Base-by-base conservation (phyloP, 1,140 invertebrate genomes). In the Caenorhabditis briggsae region DNA sequence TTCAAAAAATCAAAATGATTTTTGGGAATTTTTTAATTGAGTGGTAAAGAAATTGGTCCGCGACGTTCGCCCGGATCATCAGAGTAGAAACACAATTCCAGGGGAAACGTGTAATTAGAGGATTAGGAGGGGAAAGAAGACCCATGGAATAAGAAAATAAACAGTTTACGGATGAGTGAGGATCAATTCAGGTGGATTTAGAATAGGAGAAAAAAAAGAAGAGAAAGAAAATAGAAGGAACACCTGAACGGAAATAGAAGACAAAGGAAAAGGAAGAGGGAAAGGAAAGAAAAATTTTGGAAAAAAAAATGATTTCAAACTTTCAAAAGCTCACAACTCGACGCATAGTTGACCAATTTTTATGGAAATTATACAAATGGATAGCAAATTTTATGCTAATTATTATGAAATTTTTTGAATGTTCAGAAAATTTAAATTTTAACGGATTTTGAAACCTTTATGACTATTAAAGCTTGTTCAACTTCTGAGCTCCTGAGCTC, bases 21-120 rank as follows among this genome's bases (percentile, higher is more conserved):
- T 3, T 3, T 3, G 3, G 33, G 33, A 33, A 33, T 33, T 33
- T 33, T 33, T 33, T 33, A 33, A 33, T 33, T 33, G 33, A 33
- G 3, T 33, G 33, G 33, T 33, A 33, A 2, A 33, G 33, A 33
- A 33, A 33, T 33, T 33, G 33, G 33, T 33, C 33, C 1, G 33
- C 1, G 14, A 18, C n/a, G 16, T 58, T 58, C 56, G 6, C 18
- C 56, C 18, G 18, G 16, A 7, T 7, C 18, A 58, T 53, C 9
- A 53, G 16, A 11, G 18, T 58, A 58, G 18, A 58, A n/a, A 58
- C 16, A 58, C 16, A 58, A 58, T n/a, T 58, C 16, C 33, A 61
- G 25, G 25, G 41, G 56, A 64, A 85, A 83, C 82, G 59, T 83
- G 82, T 78, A 78, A 59, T 58, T 59, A 83, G 53, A 16, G 82